Conservation (phyloP, 2,113 vertebrate species). For the Paralichthys olivaceus region DNA sequence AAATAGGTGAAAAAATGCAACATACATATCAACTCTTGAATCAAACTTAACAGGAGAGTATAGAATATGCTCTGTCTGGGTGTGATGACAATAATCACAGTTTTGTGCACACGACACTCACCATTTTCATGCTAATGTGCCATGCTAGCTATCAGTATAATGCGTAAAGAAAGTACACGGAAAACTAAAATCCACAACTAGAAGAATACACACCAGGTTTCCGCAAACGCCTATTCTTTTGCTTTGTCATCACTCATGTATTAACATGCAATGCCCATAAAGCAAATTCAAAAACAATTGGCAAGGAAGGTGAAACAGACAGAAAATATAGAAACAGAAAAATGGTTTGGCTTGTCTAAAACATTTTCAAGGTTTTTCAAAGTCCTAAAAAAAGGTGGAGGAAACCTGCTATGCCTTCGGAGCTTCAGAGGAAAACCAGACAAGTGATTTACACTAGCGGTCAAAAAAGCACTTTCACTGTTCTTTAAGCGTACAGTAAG, state of each 20-base stretch:
- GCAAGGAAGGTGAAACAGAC: neutral
- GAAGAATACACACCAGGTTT: too few species aligned
- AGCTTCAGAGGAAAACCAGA: slow-evolving; percentile 53
- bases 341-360: neutral
- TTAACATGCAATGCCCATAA: neutral
- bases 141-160: too few species aligned
- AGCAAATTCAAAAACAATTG: neutral
- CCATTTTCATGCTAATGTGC: too few species aligned
- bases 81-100: too few species aligned
- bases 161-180: too few species aligned
- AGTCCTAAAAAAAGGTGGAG: neutral
- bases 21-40: too few species aligned
- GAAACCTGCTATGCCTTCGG: slow-evolving; percentile 47
- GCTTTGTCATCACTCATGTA: neutral
- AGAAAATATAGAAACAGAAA: neutral
- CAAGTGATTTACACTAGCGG: slow-evolving; percentile 59
- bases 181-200: too few species aligned
- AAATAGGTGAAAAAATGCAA: neutral
- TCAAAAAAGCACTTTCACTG: slow-evolving; percentile 28
- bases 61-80: too few species aligned
- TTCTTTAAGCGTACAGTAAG: slow-evolving; percentile 61
- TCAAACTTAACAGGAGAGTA: too few species aligned
- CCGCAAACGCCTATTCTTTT: neutral
- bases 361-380: neutral
- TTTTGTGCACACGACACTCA: too few species aligned